phyloP scores from a whole-genome alignment of 2,888 invertebrate genomes.

The Ophion ventricosus region DNA sequence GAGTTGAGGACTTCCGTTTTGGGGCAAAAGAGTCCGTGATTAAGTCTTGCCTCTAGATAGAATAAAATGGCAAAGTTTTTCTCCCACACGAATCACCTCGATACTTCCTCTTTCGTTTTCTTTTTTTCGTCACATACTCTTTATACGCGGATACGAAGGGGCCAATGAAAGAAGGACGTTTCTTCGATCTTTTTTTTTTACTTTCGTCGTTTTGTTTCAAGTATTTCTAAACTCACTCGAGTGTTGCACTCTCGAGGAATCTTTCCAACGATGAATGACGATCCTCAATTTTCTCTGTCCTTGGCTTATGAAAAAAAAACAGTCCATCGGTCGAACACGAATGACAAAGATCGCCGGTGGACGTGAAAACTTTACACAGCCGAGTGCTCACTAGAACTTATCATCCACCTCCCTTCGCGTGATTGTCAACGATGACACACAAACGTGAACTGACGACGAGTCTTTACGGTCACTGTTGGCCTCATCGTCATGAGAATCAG shows the following conservation, averaged over 20 bases:
- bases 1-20: slow-evolving; percentile 7
- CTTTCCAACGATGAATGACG: slow-evolving; percentile 24
- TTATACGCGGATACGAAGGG: not conserved
- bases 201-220: slow-evolving; percentile 21
- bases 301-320: not conserved
- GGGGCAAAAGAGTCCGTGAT: not conserved
- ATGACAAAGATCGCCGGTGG: not conserved
- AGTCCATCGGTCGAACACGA: not conserved
- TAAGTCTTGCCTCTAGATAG: not conserved
- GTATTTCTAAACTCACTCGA: slow-evolving; percentile 26
- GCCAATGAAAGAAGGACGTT: not conserved
- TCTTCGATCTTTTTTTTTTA: slow-evolving; percentile 3
- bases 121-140: slow-evolving; percentile 1
- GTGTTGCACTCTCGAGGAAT: slow-evolving; percentile 13
- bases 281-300: not conserved
- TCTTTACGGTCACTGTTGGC: slow-evolving; percentile 45
- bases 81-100: not conserved
- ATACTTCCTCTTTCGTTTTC: slow-evolving; percentile 47
- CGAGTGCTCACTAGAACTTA: not conserved
- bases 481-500: not conserved
- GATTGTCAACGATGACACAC: slow-evolving; percentile 5
- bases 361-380: not conserved
- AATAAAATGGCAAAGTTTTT: slow-evolving; percentile 16
- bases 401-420: not conserved
- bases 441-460: slow-evolving; percentile 31